Evolutionary conservation across 2,797 vertebrate genomes (phyloP), one percentile per base, ranked within the genome.

Genomic region (Philypnodon macrostomus): DNA sequence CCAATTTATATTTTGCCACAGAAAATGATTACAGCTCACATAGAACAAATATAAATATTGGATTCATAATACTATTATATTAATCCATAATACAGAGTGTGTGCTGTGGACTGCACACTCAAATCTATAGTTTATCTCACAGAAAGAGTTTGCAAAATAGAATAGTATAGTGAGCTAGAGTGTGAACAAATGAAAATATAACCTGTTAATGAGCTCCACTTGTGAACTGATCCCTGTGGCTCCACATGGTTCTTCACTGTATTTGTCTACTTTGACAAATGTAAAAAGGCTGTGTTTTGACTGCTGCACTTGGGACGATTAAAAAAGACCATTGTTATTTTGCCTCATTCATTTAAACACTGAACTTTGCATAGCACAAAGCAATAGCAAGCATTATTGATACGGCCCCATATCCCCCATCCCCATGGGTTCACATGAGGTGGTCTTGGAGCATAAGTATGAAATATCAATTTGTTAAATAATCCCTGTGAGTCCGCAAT

Each of bases 261-360:
- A 55, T 74, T 69, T 66, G 44, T 4, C 42, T 63, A 14, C 32
- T 41, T 46, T 73, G 72, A 81, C 49, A 32, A 70, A 78, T 70
- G 57, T 18, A 50, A 37, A 38, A 46, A 35, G 21, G 19, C 29
- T 4, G 8, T 73, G 55, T 77, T 79, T 76, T 70, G 30, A 73
- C 53, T 63, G 41, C 44, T 63, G 45, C 67, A 64, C 67, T 72
- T 56, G 63, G 77, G 61, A 70, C 52, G 58, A 31, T 70, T 16
- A 71, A 44, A 67, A 75, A 73, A 73, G 36, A 62, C 1, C 19
- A 49, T 46, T 32, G 12, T 41, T 52, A 29, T 29, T 11, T 26
- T 16, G 23, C 15, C 40, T 63, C 23, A 53, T 30, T 77, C 38
- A 53, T 18, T 39, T 10, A 0, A 44, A 24, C 49, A 40, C 37